Evolutionary conservation across 2,888 invertebrate genomes (phyloP), one percentile per base, ranked within the genome.

Genomic region (Steinernema hermaphroditum): DNA sequence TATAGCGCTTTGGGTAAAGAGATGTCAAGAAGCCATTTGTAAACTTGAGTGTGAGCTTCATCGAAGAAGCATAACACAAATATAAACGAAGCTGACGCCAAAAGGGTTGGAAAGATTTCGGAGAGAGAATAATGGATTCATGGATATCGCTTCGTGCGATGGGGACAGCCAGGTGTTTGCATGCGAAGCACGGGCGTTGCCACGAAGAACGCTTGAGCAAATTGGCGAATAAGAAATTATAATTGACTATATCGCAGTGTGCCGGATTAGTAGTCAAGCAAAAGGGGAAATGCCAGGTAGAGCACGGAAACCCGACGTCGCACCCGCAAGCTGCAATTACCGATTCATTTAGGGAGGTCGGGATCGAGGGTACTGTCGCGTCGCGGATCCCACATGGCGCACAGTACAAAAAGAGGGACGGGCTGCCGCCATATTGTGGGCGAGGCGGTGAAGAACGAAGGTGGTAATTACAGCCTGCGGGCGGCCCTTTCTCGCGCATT

Each of bases 401-500:
- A 6, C 46, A 46, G 32, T 62, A 62, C 62, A 62, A 62, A 37
- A 62, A 62, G 62, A 14, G 32, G 12, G 46, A 62, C 16, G 62
- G 62, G 2, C 12, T 62, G 62, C 62, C 62, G 62, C 62, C 62
- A 62, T 62, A 62, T 62, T 62, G 62, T 29, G 32, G 14, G 62
- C 62, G 62, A 2, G 34, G 27, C 29, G 54, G 43, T 41, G 43
- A 41, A 54, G 24, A 54, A 4, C 9, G 19, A 32, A 34, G 62
- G 62, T 62, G 62, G 62, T 62, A 62, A 62, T 62, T 62, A 62
- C 62, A 24, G 27, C 32, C 29, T 62, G 34, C 62, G 62, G 62
- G 62, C 29, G 62, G 62, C 62, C 62, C 62, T 62, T 62, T 27
- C n/a, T 62, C 62, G 62, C 62, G 62, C 62, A 62, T 24, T 22